A percentile compares a stretch with the other conserved stretches of the same genome.
Conservation (phyloP, 2,888 invertebrate genomes). For the Eupithecia tripunctaria region DNA sequence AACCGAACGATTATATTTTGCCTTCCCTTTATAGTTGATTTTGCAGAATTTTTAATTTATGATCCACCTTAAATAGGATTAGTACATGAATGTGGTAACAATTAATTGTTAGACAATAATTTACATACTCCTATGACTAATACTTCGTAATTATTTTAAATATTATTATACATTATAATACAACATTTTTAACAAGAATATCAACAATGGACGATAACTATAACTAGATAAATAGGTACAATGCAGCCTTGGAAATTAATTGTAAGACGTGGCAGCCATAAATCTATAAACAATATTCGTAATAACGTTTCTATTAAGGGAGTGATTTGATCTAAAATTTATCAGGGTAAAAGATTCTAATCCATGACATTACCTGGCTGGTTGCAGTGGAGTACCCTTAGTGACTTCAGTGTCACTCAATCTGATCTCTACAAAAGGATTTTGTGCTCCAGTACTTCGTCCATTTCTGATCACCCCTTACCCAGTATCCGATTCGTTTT, state of each 20-base stretch:
- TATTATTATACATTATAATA: slow-evolving; percentile 67
- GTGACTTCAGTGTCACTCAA: too few relatives aligned
- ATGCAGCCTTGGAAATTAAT: slow-evolving; percentile 43
- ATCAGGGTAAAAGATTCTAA: not conserved
- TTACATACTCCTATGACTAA: slow-evolving; percentile 26
- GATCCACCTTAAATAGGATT: not conserved
- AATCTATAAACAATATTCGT: not conserved
- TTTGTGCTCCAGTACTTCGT: too few relatives aligned
- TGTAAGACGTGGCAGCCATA: slow-evolving; percentile 17
- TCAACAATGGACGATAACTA: slow-evolving; percentile 82
- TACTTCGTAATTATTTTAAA: slow-evolving; percentile 37
- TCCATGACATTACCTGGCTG: too few relatives aligned
- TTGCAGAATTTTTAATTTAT: not conserved
- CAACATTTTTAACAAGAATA: slow-evolving; percentile 84
- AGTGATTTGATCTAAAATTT: not conserved
- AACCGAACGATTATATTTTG: not conserved
- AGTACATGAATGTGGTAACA: slow-evolving; percentile 1
- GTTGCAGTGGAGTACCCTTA: too few relatives aligned
- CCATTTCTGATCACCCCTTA: too few relatives aligned
- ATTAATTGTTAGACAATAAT: slow-evolving; percentile 5
- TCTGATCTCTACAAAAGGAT: too few relatives aligned
- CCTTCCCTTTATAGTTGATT: not conserved
- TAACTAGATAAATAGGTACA: slow-evolving; percentile 70
- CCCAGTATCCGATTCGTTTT: too few relatives aligned
- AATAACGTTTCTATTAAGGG: not conserved